Conservation (phyloP, 35 echinoderm and acorn worm species). For the Holothuria glaberrima region DNA sequence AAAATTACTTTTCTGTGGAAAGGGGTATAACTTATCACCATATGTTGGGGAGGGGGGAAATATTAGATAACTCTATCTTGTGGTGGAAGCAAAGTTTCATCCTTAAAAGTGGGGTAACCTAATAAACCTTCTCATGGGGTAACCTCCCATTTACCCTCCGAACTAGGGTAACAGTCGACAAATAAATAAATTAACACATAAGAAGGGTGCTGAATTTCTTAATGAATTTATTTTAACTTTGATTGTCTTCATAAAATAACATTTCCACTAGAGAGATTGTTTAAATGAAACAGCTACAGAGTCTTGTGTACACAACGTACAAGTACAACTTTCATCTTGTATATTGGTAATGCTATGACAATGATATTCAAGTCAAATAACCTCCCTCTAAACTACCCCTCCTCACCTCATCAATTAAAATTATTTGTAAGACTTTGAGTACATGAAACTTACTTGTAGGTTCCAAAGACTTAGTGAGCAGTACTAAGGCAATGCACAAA, state of each 20-base stretch:
- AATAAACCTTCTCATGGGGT: not conserved
- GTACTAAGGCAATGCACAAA: not conserved
- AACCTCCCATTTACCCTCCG: not conserved
- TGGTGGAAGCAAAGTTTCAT: conserved; percentile 18
- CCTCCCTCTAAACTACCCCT: not conserved
- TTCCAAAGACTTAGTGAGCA: not conserved
- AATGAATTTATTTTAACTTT: not conserved
- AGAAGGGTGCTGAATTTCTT: not conserved
- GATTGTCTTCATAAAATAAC: not conserved
- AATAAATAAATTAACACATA: not conserved
- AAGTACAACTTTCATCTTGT: not conserved
- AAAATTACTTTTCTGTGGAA: not conserved
- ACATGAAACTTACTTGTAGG: not conserved
- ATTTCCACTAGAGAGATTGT: not conserved
- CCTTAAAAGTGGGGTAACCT: conserved; percentile 7
- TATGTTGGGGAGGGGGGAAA: not conserved
- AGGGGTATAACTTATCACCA: not conserved
- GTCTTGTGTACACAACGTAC: not conserved
- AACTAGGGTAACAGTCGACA: not conserved
- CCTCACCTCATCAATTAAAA: not conserved
- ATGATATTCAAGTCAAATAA: not conserved
- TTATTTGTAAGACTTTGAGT: not conserved
- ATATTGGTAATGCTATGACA: not conserved
- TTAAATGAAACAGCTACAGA: not conserved
- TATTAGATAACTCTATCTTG: not conserved